Base-by-base conservation (phyloP, 2,113 vertebrate species). In the Aegithalos caudatus region DNA sequence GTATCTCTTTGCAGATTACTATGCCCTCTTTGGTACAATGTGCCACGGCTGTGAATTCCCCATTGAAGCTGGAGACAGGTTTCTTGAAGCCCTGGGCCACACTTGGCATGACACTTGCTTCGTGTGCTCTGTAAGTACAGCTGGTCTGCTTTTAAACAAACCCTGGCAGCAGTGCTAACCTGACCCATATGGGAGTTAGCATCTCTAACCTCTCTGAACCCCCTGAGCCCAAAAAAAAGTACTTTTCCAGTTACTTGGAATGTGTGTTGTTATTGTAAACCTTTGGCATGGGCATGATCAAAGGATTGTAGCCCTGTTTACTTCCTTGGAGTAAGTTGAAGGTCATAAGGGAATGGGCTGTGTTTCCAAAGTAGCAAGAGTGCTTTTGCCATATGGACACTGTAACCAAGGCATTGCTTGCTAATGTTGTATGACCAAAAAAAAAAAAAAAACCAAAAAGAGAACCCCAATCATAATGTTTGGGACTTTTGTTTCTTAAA, bases 61-160 rank as follows among this genome's bases (percentile, higher is more conserved):
- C 81, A 99, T 99, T 61, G 99, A 99, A 97, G 99, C 99, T 11
- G 99, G 99, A 10, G 99, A 99, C 96, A 99, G 99, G 94, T 99
- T 99, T 94, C 98, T 99, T 93, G 99, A 99, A 92, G 99, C 99
- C 37, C 93, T 99, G 70, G 99, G 99, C 47, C 98, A 97, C 93
- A 99, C 98, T 95, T 99, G 99, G 99, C 99, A 99, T 15, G 99
- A 99, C 95, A 99, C 99, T 90, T 99, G 99, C 97, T 99, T 99
- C 81, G 99, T 99, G 24, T 99, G 99, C 85, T 97, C 98, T 6
- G 99, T 99, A 98, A 97, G 97, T 98, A 86, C 88, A 82, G 29
- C 54, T n/a, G 7, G 14, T 51, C 35, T 78, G 10, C 28, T 13
- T 88, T 45, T 35, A 54, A 67, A 70, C 57, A 54, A 86, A 29